Conservation (phyloP, 2,113 vertebrate species). For the Copsychus sechellarum region DNA sequence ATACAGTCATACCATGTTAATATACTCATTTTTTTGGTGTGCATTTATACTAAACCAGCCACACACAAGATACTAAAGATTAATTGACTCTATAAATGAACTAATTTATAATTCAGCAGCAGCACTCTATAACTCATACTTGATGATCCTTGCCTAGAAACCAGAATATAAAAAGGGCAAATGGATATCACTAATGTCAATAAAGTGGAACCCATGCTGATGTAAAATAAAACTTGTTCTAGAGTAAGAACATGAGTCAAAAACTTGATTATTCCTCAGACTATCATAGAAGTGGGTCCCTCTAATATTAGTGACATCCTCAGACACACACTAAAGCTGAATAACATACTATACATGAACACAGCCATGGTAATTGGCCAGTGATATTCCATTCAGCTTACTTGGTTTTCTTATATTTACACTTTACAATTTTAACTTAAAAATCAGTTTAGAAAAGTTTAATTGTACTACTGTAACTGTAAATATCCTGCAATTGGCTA, state of each 20-base stretch:
- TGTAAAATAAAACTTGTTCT: neutral
- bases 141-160: neutral
- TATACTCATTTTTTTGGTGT: neutral
- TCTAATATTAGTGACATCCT: neutral
- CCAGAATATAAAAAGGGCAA: neutral
- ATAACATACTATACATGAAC: neutral
- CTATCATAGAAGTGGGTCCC: neutral
- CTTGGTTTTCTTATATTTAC: neutral
- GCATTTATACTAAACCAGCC: neutral
- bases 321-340: neutral
- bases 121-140: neutral
- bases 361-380: neutral
- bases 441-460: neutral
- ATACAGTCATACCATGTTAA: neutral
- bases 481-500: neutral
- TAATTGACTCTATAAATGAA: neutral
- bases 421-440: neutral
- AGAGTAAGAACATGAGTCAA: neutral
- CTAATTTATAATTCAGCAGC: constrained; percentile 28
- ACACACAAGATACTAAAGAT: neutral
- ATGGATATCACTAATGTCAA: neutral
- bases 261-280: neutral
- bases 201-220: neutral
- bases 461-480: neutral
- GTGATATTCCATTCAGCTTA: neutral